A percentile compares a stretch with the other conserved stretches of the same genome.
Evolutionary conservation across 2,797 vertebrate genomes (phyloP).

Genomic region (Sebastiscus tertius): DNA sequence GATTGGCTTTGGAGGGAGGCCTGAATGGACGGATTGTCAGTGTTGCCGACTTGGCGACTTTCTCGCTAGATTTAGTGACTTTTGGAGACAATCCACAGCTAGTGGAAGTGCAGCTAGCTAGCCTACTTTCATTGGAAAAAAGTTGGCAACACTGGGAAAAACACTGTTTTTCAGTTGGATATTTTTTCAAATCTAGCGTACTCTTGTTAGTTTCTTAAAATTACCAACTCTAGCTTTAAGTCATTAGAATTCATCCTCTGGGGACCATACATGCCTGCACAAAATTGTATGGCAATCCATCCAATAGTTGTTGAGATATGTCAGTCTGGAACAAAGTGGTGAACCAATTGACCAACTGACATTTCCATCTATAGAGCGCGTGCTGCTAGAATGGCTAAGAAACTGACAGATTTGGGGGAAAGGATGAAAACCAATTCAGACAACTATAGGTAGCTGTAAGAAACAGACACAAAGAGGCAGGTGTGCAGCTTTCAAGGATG

Average conservation of each 20-base stretch:
- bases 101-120: no score
- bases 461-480: conserved; percentile 12
- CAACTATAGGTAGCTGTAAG: background rate
- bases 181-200: no score
- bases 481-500: background rate
- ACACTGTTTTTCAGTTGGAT: no score
- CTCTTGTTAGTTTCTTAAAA: no score
- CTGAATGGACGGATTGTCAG: no score
- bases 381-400: background rate
- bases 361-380: background rate
- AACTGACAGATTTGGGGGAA: conserved; percentile 1
- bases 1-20: no score
- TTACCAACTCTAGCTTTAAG: no score
- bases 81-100: no score
- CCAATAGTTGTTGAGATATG: background rate
- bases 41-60: no score
- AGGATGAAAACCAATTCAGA: conserved; percentile 29
- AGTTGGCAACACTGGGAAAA: no score
- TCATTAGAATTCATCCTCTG: background rate
- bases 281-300: background rate
- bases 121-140: no score
- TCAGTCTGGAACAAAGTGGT: background rate
- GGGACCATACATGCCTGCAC: background rate
- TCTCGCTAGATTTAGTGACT: no score
- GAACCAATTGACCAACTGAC: background rate